phyloP scores from a whole-genome alignment of 2,113 vertebrate genomes.

The Columba janthina region DNA sequence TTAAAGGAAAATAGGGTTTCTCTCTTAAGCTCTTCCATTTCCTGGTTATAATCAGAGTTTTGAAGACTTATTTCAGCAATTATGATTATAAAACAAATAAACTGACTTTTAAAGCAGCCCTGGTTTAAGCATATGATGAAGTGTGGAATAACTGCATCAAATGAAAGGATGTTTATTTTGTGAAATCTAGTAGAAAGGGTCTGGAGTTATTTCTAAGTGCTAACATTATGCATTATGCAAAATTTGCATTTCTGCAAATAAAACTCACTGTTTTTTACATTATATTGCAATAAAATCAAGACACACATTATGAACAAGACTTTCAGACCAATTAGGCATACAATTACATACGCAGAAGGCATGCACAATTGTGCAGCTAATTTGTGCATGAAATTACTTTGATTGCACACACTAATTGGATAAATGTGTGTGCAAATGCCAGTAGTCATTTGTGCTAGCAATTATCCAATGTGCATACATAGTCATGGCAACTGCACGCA shows the following conservation, averaged over 20 bases:
- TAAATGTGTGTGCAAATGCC: constrained; percentile 69
- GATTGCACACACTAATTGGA: constrained; percentile 65
- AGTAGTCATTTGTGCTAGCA: constrained; percentile 50
- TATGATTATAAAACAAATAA: not conserved
- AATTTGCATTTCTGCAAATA: not conserved
- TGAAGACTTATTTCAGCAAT: not conserved
- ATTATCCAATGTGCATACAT: constrained; percentile 28
- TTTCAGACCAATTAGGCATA: constrained; percentile 48
- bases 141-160: not conserved
- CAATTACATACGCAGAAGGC: constrained; percentile 48
- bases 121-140: not conserved
- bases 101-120: not conserved
- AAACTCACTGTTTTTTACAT: not conserved
- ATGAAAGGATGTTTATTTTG: not conserved
- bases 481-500: constrained; percentile 50
- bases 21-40: not conserved
- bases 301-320: constrained; percentile 24
- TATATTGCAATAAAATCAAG: constrained; percentile 18
- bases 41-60: not conserved
- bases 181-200: not conserved
- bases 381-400: constrained; percentile 63
- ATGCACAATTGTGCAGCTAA: constrained; percentile 68
- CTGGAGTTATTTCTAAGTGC: not conserved
- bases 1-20: not conserved
- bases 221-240: not conserved